Conservation (phyloP, 2,113 vertebrate genomes). For the Podarcis raffonei region DNA sequence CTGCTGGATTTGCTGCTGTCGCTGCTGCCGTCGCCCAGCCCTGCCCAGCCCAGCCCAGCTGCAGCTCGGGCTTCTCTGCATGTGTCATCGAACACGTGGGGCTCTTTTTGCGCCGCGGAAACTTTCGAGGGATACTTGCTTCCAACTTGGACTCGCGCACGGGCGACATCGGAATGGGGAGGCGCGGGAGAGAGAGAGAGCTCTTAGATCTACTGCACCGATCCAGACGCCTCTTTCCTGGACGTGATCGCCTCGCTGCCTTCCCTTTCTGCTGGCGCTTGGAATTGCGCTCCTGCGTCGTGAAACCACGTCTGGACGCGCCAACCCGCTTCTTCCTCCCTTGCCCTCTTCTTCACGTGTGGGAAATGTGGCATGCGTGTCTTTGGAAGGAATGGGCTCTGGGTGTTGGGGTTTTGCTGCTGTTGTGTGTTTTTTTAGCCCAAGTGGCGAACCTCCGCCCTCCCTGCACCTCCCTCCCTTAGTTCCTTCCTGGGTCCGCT, state of each 20-base stretch:
- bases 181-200: not conserved
- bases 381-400: constrained; percentile 25
- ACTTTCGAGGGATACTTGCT: constrained; percentile 63
- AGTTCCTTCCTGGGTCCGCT: not conserved
- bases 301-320: not conserved
- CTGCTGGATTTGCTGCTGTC: not conserved
- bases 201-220: not conserved
- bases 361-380: constrained; percentile 40
- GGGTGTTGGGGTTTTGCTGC: no score
- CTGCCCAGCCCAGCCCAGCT: not conserved
- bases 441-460: not conserved
- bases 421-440: not conserved
- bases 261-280: not conserved
- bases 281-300: not conserved
- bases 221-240: not conserved
- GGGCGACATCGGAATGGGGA: constrained; percentile 5
- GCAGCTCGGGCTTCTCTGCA: constrained; percentile 14
- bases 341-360: not conserved
- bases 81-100: constrained; percentile 58
- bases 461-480: not conserved
- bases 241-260: not conserved
- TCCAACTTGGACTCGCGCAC: constrained; percentile 45
- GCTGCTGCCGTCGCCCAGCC: not conserved
- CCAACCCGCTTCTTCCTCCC: no score
- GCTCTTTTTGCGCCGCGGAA: constrained; percentile 6